These are phyloP conservation scores for Sebastes nivosus DNA, from an alignment of 2,797 vertebrate species.

Conservation along the genomic window DNA sequence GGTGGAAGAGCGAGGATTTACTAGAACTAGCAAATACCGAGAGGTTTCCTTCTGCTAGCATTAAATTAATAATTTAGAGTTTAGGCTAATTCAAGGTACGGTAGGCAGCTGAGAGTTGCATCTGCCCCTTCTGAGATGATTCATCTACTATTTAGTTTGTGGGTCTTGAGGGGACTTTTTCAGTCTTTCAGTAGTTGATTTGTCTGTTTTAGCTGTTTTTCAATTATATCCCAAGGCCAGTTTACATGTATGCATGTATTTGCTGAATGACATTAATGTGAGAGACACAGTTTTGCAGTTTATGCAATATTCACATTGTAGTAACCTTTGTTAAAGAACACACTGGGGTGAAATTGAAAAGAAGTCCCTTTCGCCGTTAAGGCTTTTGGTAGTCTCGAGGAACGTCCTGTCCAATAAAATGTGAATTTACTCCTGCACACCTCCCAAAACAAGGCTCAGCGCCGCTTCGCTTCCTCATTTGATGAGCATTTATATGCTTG, in stretches of 20 bases:
- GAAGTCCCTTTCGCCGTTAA: neutral
- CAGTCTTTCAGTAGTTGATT: neutral
- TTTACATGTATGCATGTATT: conserved; percentile 11
- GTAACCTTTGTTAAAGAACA: conserved; percentile 16
- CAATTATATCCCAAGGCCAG: neutral
- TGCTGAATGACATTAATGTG: neutral
- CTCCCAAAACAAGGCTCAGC: conserved; percentile 12
- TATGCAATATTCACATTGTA: neutral
- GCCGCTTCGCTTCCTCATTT: conserved; percentile 56
- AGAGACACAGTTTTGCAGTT: neutral
- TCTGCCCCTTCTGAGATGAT: conserved; percentile 1
- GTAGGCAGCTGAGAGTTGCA: neutral
- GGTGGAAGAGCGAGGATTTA: conserved; percentile 3
- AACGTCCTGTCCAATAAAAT: conserved; percentile 27
- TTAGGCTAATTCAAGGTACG: conserved; percentile 21
- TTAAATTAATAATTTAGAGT: conserved; percentile 10
- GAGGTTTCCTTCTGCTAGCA: conserved; percentile 9
- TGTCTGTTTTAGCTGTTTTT: neutral
- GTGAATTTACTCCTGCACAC: conserved; percentile 13
- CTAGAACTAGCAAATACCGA: neutral
- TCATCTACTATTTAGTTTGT: neutral
- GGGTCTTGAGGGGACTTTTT: neutral
- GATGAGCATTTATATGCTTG: conserved; percentile 64
- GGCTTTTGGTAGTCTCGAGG: conserved; percentile 2
- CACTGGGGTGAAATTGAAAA: conserved; percentile 19